Base-by-base conservation (phyloP, 2,113 vertebrate species). In the Pelecanus crispus region DNA sequence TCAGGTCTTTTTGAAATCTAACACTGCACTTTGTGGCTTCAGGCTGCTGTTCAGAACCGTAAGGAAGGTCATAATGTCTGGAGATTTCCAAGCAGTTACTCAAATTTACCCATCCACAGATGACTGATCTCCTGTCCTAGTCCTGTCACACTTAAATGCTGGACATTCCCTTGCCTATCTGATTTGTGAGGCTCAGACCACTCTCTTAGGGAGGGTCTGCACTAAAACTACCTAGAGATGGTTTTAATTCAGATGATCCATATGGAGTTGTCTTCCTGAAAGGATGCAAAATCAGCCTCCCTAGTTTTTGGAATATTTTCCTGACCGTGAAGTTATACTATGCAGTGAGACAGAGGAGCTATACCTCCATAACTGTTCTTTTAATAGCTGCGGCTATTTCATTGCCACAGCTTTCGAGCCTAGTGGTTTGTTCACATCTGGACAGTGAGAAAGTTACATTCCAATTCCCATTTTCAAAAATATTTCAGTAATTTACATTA, bases 91-190 rank as follows among this genome's bases (percentile, higher is more conserved):
- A 74, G 22, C 56, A 55, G 17, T 65, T 40, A n/a, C 24, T 7
- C 49, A 71, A 52, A 71, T 7, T 53, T 49, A 58, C 4, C 42
- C 15, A 70, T 63, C 25, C 26, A 40, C 31, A 1, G 2, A 22
- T 0, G 0, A 74, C 58, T 17, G 12, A 38, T 85, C 38, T 88
- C 24, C 13, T 83, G 1, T 15, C 16, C 42, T 36, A 73, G 11
- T 42, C 44, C 24, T 36, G 19, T 80, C 52, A 66, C 26, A 44
- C 21, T 45, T 66, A 24, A 72, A 56, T 36, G 50, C 19, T 31
- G 56, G 26, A 19, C 13, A 25, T 9, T 3, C 38, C 24, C 15
- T 84, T 61, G 34, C 17, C 58, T 65, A 10, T 44, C 31, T 82
- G 18, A 61, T 63, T 36, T 47, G 17, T 68, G 47, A 80, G 31